These are phyloP conservation scores for Terrapene triunguis DNA, from an alignment of 2,113 vertebrate genomes.

Conservation along the genomic window DNA sequence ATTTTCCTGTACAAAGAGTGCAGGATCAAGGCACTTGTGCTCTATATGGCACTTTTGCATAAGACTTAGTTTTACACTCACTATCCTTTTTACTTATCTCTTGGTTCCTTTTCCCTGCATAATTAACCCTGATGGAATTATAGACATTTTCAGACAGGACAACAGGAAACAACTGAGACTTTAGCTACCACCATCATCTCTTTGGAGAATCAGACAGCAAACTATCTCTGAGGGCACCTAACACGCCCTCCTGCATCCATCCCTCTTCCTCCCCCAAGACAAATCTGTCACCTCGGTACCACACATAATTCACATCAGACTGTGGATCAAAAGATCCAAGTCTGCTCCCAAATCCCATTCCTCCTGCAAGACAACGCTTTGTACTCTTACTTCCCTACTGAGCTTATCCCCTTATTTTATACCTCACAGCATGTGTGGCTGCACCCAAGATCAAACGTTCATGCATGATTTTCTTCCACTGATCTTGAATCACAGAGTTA, in stretches of 20 bases:
- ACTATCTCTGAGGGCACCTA: conserved; percentile 36
- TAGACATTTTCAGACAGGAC: conserved; percentile 7
- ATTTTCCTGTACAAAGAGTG: background rate
- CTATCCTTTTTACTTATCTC: background rate
- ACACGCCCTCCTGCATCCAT: conserved; percentile 19
- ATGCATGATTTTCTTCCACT: conserved; percentile 76
- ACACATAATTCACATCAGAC: conserved; percentile 66
- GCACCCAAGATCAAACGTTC: conserved; percentile 77
- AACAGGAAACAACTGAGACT: conserved; percentile 11
- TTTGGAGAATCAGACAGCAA: conserved; percentile 52
- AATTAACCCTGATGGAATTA: conserved; percentile 31
- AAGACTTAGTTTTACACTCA: conserved; percentile 26
- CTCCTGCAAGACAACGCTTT: conserved; percentile 77
- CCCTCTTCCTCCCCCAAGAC: conserved; percentile 58
- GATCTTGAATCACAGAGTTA: conserved; percentile 75
- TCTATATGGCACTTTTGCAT: background rate
- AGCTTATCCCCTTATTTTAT: conserved; percentile 75
- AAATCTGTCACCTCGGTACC: conserved; percentile 54
- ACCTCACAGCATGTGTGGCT: conserved; percentile 74
- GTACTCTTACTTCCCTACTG: conserved; percentile 77
- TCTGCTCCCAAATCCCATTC: conserved; percentile 75
- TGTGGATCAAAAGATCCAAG: conserved; percentile 71
- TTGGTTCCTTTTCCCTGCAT: background rate
- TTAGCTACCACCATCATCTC: conserved; percentile 18
- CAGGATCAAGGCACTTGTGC: conserved; percentile 28